Base-by-base conservation (phyloP, 2,888 invertebrate genomes). In the Cryptosula pallasiana region DNA sequence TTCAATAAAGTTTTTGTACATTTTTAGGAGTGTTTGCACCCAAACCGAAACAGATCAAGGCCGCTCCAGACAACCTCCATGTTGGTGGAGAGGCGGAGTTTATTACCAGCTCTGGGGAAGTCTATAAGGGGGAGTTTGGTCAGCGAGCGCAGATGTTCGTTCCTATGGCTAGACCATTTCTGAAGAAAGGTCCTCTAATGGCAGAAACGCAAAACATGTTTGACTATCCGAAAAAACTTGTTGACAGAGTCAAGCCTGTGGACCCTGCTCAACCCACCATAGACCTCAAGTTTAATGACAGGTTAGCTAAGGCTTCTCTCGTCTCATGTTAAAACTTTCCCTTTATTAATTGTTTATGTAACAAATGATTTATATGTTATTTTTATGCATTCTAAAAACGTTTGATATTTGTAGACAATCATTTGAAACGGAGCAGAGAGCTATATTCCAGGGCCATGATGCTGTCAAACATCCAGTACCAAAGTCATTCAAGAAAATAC, bases 351-450 rank as follows among this genome's bases (percentile, higher is more conserved):
- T 45, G 20, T 45, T 45, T 45, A n/a, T n/a, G n/a, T n/a, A n/a
- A n/a, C n/a, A n/a, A n/a, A n/a, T n/a, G n/a, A n/a, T n/a, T n/a
- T n/a, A n/a, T n/a, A n/a, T n/a, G n/a, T n/a, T n/a, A n/a, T n/a
- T n/a, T n/a, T n/a, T n/a, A n/a, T n/a, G n/a, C n/a, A n/a, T n/a
- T n/a, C n/a, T n/a, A n/a, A n/a, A 45, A 45, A 5, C n/a, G 5
- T 45, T 45, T 45, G 5, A 20, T 45, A 45, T 70, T 69, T 73
- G 20, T 71, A 83, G 82, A 70, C 76, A 77, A 3, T 77, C 76
- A 69, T 82, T 82, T 72, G 77, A 78, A 20, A 83, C 83, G 23
- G 82, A 83, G 73, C 82, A 82, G 74, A 72, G 80, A 16, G 73
- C 78, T 25, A 78, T 78, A 20, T 83, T 77, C 75, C 76, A 75